Evolutionary conservation across 1,140 invertebrate genomes (phyloP).

Genomic region (Psix sp.): DNA sequence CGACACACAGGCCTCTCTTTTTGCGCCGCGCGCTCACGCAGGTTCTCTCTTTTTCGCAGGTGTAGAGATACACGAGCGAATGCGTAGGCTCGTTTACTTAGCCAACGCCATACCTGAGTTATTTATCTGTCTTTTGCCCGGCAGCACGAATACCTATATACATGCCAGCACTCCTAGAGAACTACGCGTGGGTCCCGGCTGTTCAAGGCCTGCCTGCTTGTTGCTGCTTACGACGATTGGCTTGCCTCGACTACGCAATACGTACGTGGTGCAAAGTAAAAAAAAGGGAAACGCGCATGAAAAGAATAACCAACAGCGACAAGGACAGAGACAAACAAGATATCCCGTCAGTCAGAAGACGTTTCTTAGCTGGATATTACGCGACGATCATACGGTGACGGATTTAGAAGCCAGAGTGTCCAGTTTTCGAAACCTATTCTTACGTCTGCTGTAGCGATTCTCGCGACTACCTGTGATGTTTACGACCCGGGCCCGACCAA

Average conservation of each 20-base stretch:
- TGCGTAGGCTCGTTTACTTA: constrained; percentile 75
- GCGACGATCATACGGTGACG: constrained; percentile 46
- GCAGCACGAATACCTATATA: constrained; percentile 72
- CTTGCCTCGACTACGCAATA: constrained; percentile 63
- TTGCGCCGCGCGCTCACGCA: constrained; percentile 36
- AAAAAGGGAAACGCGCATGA: constrained; percentile 56
- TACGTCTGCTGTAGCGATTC: too few relatives aligned
- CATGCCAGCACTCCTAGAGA: constrained; percentile 64
- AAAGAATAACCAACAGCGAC: constrained; percentile 30
- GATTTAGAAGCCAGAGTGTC: constrained; percentile 46
- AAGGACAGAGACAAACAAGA: constrained; percentile 15
- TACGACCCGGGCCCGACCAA: too few relatives aligned
- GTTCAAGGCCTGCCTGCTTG: constrained; percentile 62
- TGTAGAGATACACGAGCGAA: constrained; percentile 67
- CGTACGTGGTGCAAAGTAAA: constrained; percentile 62
- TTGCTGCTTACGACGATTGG: constrained; percentile 60
- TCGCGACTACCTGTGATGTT: too few relatives aligned
- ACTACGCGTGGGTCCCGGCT: constrained; percentile 63
- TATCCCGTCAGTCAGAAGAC: constrained; percentile 57
- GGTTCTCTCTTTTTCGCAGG: constrained; percentile 56
- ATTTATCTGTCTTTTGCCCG: constrained; percentile 75
- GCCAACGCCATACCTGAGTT: constrained; percentile 75
- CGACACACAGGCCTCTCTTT: constrained; percentile 37
- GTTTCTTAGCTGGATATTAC: constrained; percentile 52
- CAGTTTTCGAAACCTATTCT: constrained; percentile 38